Conservation (phyloP, 2,797 vertebrate genomes). For the Sebastes cheni region DNA sequence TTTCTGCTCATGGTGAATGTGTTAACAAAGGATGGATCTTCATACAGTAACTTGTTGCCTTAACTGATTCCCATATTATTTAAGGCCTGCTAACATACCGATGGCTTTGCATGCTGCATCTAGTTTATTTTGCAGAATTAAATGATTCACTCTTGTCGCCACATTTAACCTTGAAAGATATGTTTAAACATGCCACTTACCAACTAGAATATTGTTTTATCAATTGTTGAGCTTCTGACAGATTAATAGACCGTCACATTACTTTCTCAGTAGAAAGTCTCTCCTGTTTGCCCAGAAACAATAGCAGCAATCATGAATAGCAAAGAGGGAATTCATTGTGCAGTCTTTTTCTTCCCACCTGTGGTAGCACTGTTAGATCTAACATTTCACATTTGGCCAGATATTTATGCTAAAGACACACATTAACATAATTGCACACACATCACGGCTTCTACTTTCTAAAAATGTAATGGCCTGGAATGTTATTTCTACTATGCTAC, state of each 20-base stretch:
- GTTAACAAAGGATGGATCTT: conserved; percentile 71
- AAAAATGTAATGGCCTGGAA: background rate
- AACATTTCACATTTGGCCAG: background rate
- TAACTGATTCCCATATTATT: conserved; percentile 63
- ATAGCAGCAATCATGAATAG: conserved; percentile 9
- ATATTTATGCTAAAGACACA: background rate
- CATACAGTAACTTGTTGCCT: conserved; percentile 49
- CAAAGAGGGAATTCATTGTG: conserved; percentile 8
- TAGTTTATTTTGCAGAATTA: conserved; percentile 17
- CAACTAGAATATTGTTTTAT: conserved; percentile 8
- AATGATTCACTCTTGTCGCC: conserved; percentile 11
- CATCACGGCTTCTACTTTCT: background rate
- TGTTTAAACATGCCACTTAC: conserved; percentile 6
- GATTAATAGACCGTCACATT: conserved; percentile 15
- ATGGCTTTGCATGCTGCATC: background rate
- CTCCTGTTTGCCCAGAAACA: conserved; percentile 15
- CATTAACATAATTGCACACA: background rate
- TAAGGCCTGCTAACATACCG: conserved; percentile 48
- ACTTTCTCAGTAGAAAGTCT: conserved; percentile 9
- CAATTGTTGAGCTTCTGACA: conserved; percentile 11
- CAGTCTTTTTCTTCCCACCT: background rate
- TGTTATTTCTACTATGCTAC: background rate
- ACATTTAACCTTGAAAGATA: conserved; percentile 19
- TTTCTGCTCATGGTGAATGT: conserved; percentile 51
- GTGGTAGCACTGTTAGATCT: background rate